Base-by-base conservation (phyloP, 2,113 vertebrate genomes). In the Furnarius figulus region DNA sequence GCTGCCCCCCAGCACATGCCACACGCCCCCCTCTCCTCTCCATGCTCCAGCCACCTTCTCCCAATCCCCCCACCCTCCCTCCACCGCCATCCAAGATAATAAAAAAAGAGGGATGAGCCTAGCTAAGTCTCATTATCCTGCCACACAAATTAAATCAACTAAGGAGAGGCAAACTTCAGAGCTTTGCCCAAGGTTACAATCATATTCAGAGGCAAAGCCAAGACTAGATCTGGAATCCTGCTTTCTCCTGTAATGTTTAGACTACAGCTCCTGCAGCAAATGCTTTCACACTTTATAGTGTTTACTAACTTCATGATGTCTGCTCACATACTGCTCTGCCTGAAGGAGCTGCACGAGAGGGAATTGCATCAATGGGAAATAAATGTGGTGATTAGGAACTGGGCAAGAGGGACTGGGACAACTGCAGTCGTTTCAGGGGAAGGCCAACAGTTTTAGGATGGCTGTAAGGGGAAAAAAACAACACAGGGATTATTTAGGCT, bases 201-300 rank as follows among this genome's bases (percentile, higher is more conserved):
- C 70, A 96, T 97, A 97, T 96, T 96, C 96, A 96, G 89, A 96
- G 96, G 89, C 93, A 96, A 96, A 95, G 96, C 96, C 96, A 97
- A 96, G 95, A 94, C 93, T 94, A 33, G 95, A 96, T 91, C 94
- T 97, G 95, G 95, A 97, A 96, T 93, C 91, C 84, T 96, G 91
- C 94, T 96, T 96, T 89, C 95, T 95, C 94, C 94, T 97, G 89
- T 90, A 96, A 95, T 96, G 95, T 96, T 97, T 97, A 97, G 94
- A 95, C 96, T 97, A 79, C 93, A 97, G 93, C 93, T 97, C 95
- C 96, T 93, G 95, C 95, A 96, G 95, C 95, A 96, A 96, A 97
- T 95, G 95, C 87, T 96, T 96, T 97, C 95, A 89, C 96, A 96
- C 94, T 97, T 97, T 95, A 97, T 97, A 97, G 91, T 97, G 96